phyloP scores from a whole-genome alignment of 2,888 invertebrate species.

The Lithophane leautieri region DNA sequence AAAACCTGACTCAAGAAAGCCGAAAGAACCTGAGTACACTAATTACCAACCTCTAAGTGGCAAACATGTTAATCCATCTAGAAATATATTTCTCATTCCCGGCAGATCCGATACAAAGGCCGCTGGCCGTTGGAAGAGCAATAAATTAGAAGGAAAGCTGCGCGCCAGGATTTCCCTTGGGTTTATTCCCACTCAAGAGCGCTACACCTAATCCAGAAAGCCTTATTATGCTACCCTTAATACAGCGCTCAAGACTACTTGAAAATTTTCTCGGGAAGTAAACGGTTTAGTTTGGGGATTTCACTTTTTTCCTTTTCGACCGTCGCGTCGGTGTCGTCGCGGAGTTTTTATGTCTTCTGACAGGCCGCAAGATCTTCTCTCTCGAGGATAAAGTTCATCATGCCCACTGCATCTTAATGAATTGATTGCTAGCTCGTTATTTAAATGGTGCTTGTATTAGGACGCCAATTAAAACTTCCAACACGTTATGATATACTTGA shows the following conservation, averaged over 20 bases:
- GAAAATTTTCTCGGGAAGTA: constrained; percentile 88
- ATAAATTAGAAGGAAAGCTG: constrained; percentile 90
- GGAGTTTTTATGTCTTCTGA: constrained; percentile 69
- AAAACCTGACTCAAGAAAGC: constrained; percentile 35
- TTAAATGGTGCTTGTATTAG: constrained; percentile 42
- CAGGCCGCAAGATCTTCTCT: constrained; percentile 34
- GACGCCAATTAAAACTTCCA: constrained; percentile 55
- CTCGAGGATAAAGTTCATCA: constrained; percentile 44
- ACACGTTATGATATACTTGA: constrained; percentile 60
- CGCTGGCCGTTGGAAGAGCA: constrained; percentile 87
- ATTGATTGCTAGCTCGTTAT: constrained; percentile 44
- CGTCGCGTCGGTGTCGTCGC: constrained; percentile 51
- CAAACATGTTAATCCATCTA: constrained; percentile 87
- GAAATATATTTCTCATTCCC: constrained; percentile 88
- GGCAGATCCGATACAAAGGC: constrained; percentile 89
- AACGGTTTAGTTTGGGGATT: constrained; percentile 80
- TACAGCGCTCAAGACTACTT: constrained; percentile 90
- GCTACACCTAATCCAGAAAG: constrained; percentile 90
- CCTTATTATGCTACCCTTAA: constrained; percentile 90
- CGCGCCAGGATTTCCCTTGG: constrained; percentile 90
- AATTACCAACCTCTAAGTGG: constrained; percentile 84
- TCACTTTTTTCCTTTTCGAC: constrained; percentile 69
- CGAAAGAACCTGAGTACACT: constrained; percentile 77
- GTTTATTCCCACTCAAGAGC: constrained; percentile 90
- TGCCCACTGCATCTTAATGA: constrained; percentile 46